A percentile compares a stretch with the other conserved stretches of the same genome.
phyloP scores from a whole-genome alignment of 1,140 invertebrate genomes.

The Schlechtendalia chinensis region DNA sequence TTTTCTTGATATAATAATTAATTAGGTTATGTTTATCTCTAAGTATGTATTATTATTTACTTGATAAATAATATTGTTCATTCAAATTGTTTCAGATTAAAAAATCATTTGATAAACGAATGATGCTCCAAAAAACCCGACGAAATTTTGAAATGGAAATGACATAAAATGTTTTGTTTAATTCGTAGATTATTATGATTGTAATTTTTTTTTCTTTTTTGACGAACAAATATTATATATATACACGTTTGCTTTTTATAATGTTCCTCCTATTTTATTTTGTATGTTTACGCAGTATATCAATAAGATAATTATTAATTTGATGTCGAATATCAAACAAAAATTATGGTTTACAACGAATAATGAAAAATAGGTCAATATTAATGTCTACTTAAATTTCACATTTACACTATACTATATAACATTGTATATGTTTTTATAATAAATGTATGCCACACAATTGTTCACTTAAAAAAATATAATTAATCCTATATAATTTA shows the following conservation, averaged over 20 bases:
- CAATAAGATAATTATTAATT: background rate
- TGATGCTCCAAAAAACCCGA: slow-evolving; percentile 41
- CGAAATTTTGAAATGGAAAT: slow-evolving; percentile 45
- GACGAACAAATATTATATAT: background rate
- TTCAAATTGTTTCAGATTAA: slow-evolving; percentile 31
- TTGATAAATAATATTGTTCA: too few species aligned
- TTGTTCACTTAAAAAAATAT: too few species aligned
- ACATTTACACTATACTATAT: too few species aligned
- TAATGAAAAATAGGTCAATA: background rate
- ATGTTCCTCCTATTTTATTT: background rate
- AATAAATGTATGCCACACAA: too few species aligned
- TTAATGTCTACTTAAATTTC: background rate
- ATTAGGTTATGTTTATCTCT: too few species aligned
- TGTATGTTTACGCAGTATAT: background rate
- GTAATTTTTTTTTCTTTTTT: background rate
- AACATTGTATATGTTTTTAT: too few species aligned
- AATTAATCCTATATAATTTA: too few species aligned
- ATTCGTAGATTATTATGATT: background rate
- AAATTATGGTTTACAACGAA: background rate
- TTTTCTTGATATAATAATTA: too few species aligned
- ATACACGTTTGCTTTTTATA: background rate
- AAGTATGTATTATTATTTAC: too few species aligned
- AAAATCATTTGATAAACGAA: slow-evolving; percentile 42
- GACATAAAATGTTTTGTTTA: slow-evolving; percentile 4
- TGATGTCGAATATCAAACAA: too few species aligned